phyloP scores from a whole-genome alignment of 2,797 vertebrate species.

The Neomorphus geoffroyi region DNA sequence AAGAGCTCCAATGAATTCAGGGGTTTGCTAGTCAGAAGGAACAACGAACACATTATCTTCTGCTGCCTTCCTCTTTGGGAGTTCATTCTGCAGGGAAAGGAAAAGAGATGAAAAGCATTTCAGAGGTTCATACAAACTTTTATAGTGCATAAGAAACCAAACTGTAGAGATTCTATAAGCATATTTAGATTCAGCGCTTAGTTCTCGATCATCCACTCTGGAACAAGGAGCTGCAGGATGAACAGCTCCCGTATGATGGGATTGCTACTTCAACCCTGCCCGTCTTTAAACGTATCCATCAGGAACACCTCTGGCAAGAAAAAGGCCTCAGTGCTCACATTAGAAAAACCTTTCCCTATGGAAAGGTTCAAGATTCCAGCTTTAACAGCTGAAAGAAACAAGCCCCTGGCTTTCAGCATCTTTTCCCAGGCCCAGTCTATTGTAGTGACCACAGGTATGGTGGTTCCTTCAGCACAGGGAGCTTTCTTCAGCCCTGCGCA shows the following conservation, averaged over 20 bases:
- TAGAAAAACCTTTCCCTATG: background rate
- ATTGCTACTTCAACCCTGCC: background rate
- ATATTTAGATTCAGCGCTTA: background rate
- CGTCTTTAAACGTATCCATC: background rate
- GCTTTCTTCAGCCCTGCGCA: background rate
- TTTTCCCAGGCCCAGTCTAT: background rate
- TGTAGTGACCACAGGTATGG: background rate
- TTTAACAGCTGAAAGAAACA: background rate
- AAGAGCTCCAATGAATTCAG: background rate
- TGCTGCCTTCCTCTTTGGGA: background rate
- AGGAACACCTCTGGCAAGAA: background rate
- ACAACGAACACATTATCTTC: background rate
- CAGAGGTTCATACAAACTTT: background rate
- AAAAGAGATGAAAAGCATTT: background rate
- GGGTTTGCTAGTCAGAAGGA: background rate
- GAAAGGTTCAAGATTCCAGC: background rate
- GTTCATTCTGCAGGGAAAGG: constrained; percentile 36
- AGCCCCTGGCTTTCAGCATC: rapidly evolving
- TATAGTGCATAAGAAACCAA: background rate
- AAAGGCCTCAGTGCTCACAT: background rate
- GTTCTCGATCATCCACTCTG: background rate
- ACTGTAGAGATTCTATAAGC: background rate
- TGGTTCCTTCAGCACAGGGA: background rate
- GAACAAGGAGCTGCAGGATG: background rate
- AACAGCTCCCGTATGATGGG: rapidly evolving